These are phyloP conservation scores for Boleophthalmus pectinirostris DNA, from an alignment of 2,113 vertebrate genomes.

Conservation along the genomic window DNA sequence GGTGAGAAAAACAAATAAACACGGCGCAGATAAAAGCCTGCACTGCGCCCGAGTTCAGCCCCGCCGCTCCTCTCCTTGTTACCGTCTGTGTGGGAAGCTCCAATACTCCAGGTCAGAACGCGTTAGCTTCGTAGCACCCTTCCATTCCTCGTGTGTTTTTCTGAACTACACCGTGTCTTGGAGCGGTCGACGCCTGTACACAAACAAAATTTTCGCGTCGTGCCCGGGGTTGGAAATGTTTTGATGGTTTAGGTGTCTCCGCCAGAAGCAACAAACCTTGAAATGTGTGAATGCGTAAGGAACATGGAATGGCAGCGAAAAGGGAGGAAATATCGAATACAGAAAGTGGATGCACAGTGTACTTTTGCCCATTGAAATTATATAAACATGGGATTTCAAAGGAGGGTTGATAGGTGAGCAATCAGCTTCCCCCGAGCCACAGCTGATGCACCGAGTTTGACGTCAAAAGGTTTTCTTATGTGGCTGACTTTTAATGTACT, in stretches of 20 bases:
- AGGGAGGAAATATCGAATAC: not conserved
- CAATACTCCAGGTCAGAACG: constrained; percentile 4
- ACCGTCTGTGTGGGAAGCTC: not conserved
- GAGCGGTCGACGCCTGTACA: not conserved
- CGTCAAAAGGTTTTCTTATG: not conserved
- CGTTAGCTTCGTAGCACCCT: constrained; percentile 1
- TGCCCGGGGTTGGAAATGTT: not conserved
- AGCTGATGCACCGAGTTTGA: not conserved
- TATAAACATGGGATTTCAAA: not conserved
- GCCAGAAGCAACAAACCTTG: constrained; percentile 6
- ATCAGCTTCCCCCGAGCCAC: not conserved
- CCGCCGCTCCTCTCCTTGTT: not conserved
- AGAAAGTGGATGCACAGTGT: not conserved
- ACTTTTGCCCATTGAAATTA: not conserved
- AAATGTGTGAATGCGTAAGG: not conserved
- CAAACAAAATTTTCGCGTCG: not conserved
- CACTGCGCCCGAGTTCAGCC: not conserved
- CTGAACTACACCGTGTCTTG: not conserved
- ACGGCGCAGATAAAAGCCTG: not conserved
- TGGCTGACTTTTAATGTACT: not conserved
- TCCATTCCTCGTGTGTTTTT: not conserved
- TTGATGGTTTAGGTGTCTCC: not conserved
- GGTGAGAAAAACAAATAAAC: constrained; percentile 10
- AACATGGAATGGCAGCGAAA: not conserved
- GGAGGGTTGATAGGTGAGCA: not conserved